These are phyloP conservation scores for Acronicta leporina DNA, from an alignment of 2,888 invertebrate species.

Conservation along the genomic window DNA sequence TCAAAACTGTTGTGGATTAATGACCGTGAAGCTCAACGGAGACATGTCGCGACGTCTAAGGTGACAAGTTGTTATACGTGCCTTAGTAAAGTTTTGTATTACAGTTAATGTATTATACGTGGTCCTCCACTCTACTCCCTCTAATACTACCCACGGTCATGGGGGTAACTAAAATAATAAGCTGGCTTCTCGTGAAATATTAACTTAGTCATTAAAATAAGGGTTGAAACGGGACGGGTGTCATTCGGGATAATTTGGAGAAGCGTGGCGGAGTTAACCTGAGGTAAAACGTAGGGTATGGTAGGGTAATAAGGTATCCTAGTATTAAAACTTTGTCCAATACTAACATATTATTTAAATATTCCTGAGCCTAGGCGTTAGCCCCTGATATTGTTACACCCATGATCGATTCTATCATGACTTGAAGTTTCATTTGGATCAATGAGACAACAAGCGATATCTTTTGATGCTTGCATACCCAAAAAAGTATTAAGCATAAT, in stretches of 20 bases:
- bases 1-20: neutral
- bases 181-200: constrained; percentile 22
- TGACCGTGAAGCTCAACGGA: constrained; percentile 42
- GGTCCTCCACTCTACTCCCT: constrained; percentile 55
- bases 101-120: constrained; percentile 62
- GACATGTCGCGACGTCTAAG: constrained; percentile 54
- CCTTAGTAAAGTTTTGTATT: constrained; percentile 78
- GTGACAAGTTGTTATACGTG: constrained; percentile 75
- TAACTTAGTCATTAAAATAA: constrained; percentile 26
- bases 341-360: constrained; percentile 13
- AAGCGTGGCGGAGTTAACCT: constrained; percentile 11
- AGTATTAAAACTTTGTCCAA: constrained; percentile 20
- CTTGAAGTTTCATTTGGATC: constrained; percentile 19
- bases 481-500: constrained; percentile 5
- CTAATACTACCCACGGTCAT: constrained; percentile 23
- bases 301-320: constrained; percentile 14
- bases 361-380: constrained; percentile 3
- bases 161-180: constrained; percentile 21
- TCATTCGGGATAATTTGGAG: constrained; percentile 15
- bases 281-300: neutral
- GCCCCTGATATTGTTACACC: constrained; percentile 11
- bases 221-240: constrained; percentile 12
- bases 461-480: constrained; percentile 8
- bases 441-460: constrained; percentile 6
- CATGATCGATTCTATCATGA: constrained; percentile 26